phyloP scores from a whole-genome alignment of 1,140 invertebrate species.

The Galendromus occidentalis region DNA sequence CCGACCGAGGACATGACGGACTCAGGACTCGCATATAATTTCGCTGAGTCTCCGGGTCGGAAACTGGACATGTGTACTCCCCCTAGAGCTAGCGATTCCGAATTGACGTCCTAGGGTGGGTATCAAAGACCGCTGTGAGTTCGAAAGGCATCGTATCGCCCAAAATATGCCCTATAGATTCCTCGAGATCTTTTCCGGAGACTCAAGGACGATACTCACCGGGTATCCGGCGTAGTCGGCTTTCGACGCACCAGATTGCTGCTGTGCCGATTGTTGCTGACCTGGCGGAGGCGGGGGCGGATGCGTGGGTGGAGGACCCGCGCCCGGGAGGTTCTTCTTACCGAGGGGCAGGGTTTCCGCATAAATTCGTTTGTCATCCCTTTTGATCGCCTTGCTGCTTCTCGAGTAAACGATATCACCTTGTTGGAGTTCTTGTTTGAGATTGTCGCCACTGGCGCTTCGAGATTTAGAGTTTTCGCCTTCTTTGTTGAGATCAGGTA shows the following conservation, averaged over 20 bases:
- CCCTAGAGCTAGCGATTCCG: background rate
- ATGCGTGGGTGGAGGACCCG: constrained; percentile 43
- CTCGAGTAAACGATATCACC: constrained; percentile 6
- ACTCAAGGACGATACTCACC: background rate
- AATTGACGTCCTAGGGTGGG: constrained; percentile 22
- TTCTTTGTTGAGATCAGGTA: constrained; percentile 7
- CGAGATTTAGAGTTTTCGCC: background rate
- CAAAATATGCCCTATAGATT: no score
- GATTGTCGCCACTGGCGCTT: constrained; percentile 4
- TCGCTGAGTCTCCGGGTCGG: constrained; percentile 53
- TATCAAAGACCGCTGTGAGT: no score
- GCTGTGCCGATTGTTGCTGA: background rate
- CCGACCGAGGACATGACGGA: constrained; percentile 52
- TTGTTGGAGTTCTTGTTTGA: constrained; percentile 4
- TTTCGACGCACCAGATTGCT: constrained; percentile 12
- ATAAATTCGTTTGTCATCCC: constrained; percentile 16
- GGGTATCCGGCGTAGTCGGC: constrained; percentile 17
- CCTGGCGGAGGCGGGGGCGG: constrained; percentile 43
- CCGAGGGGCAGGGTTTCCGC: constrained; percentile 18
- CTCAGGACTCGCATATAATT: constrained; percentile 65
- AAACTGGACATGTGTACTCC: constrained; percentile 51
- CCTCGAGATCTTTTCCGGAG: no score
- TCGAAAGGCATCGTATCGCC: no score
- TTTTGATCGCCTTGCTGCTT: background rate
- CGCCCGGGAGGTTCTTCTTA: constrained; percentile 25